Base-by-base conservation (phyloP, 2,113 vertebrate species). In the Meriones unguiculatus region DNA sequence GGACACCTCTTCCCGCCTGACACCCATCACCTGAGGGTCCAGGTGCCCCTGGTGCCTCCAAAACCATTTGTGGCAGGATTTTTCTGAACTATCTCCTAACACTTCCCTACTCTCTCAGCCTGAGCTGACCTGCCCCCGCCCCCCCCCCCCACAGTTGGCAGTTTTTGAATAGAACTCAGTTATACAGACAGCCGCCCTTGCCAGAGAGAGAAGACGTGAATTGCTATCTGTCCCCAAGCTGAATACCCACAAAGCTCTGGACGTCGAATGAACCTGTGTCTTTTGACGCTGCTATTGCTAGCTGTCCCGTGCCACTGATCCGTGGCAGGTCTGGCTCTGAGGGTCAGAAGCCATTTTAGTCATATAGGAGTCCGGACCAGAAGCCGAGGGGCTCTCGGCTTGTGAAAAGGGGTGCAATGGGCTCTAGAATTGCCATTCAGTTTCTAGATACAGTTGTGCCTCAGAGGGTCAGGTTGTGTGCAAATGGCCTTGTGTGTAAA, bases 331-430 rank as follows among this genome's bases (percentile, higher is more conserved):
- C 57, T 72, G 18, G 38, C 92, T 70, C 32, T 17, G 10, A 75
- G 14, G 59, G 25, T 7, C 4, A 0, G 59, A 24, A 30, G 73
- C 6, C 32, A 0, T 5, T 85, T 59, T 13, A 38, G 62, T 38
- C 80, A 13, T 10, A 0, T 0, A 9, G 3, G 5, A 17, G 11
- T 2, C 1, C 1, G 0, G 32, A 2, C 3, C 0, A 8, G 41
- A 38, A 52, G 3, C 67, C 0, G 15, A 18, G 52, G 30, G 14
- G 17, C 28, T n/a, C 38, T 18, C 0, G 0, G 64, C 41, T 7
- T 28, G 4, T 12, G 6, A 1, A 24, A 5, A 12, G n/a, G 3
- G 3, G 2, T 4, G 1, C 80, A 2, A 1, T 50, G n/a, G 28
- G 38, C 65, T 65, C 50, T 0, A 0, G 52, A 9, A 1, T 41